A percentile compares a stretch with the other conserved stretches of the same genome.
Conservation (phyloP, 2,888 invertebrate species). For the Rutpela maculata region DNA sequence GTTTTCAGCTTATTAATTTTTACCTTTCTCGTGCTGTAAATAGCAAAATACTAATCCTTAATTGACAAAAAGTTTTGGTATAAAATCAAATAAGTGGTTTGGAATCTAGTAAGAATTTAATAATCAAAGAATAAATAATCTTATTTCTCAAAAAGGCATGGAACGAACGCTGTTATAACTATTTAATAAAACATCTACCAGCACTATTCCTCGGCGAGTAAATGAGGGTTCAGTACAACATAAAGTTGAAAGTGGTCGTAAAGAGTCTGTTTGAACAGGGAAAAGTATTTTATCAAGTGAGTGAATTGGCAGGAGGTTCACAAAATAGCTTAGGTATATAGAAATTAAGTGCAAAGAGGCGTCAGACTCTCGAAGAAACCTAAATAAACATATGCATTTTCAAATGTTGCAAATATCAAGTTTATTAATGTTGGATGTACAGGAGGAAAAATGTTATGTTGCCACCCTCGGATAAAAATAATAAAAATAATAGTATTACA, state of each 20-base stretch:
- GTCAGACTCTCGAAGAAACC: neutral
- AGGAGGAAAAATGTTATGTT: no score
- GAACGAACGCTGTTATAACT: neutral
- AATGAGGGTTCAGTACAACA: constrained; percentile 18
- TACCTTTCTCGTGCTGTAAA: no score
- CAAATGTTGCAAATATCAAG: neutral
- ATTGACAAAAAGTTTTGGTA: no score
- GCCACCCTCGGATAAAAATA: no score
- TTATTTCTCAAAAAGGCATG: neutral
- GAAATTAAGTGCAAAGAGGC: constrained; percentile 10
- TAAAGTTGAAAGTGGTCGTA: constrained; percentile 32
- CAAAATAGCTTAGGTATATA: constrained; percentile 5
- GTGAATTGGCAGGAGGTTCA: constrained; percentile 16
- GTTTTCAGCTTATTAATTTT: no score
- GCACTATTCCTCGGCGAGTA: neutral
- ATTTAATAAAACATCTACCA: constrained; percentile 18
- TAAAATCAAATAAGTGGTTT: no score
- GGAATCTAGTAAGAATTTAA: no score
- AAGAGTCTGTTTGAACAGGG: constrained; percentile 8
- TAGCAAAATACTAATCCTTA: no score
- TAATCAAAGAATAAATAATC: neutral
- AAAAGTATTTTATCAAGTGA: constrained; percentile 12
- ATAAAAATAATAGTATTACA: no score
- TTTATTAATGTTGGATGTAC: no score
- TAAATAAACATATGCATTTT: neutral